phyloP scores from a whole-genome alignment of 2,113 vertebrate genomes.

The Falco punctatus region DNA sequence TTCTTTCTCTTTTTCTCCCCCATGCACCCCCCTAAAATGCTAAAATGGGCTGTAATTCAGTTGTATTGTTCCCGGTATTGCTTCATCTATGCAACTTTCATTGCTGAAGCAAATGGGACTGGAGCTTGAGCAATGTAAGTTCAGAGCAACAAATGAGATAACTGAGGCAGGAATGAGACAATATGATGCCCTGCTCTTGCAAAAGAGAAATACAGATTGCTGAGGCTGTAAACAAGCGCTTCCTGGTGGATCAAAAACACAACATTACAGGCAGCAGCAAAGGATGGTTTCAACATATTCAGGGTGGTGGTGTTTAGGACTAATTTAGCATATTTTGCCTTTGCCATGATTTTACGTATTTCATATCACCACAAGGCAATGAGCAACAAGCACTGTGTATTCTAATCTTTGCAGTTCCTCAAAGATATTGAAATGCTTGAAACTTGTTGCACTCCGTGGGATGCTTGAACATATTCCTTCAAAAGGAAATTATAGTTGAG shows the following conservation, averaged over 20 bases:
- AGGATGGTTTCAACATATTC: neutral
- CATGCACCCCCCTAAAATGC: neutral
- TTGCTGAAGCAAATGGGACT: neutral
- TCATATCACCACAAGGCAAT: neutral
- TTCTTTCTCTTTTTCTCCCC: rapidly evolving
- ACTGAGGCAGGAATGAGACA: neutral
- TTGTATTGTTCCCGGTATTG: neutral
- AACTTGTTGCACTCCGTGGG: neutral
- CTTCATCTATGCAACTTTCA: neutral
- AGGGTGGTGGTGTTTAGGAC: neutral
- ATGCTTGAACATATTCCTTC: neutral
- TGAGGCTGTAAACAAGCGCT: neutral
- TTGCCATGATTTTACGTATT: neutral
- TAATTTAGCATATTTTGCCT: neutral
- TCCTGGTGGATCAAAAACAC: neutral
- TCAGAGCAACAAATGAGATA: slow-evolving; percentile 3
- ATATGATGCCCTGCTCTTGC: neutral
- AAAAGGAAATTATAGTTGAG: neutral
- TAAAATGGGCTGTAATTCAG: neutral
- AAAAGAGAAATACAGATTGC: slow-evolving; percentile 2
- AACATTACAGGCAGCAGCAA: neutral
- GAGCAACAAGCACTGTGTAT: neutral
- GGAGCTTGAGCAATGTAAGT: slow-evolving; percentile 28
- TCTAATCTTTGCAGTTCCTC: neutral
- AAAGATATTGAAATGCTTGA: neutral